A percentile compares a stretch with the other conserved stretches of the same genome.
Conservation (phyloP, 2,113 vertebrate genomes). For the Datnioides undecimradiatus region DNA sequence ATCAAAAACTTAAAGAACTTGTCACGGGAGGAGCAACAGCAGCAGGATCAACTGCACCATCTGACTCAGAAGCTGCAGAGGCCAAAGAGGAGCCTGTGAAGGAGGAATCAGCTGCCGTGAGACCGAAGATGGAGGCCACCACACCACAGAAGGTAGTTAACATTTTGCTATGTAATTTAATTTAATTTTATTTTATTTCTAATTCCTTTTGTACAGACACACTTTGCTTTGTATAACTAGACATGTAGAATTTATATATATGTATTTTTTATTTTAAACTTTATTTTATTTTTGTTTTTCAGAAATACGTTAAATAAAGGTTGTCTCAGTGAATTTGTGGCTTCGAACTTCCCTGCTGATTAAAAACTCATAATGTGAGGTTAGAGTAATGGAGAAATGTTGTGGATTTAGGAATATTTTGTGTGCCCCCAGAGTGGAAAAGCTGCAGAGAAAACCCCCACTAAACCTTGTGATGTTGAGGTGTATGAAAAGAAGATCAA, state of each 20-base stretch:
- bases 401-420: conserved; percentile 55
- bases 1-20: conserved; percentile 92
- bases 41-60: conserved; percentile 46
- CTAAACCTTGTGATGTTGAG: conserved; percentile 82
- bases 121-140: conserved; percentile 81
- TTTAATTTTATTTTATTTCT: too few relatives aligned
- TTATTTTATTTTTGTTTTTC: neutral
- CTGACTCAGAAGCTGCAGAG: conserved; percentile 75
- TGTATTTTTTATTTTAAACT: neutral
- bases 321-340: neutral
- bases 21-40: conserved; percentile 80
- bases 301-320: neutral
- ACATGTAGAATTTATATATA: neutral
- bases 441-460: conserved; percentile 81
- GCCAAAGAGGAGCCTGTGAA: conserved; percentile 79
- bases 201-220: neutral
- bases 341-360: neutral
- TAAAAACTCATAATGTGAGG: neutral
- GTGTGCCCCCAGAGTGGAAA: conserved; percentile 79
- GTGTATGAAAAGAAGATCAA: conserved; percentile 94
- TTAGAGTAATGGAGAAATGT: conserved; percentile 22
- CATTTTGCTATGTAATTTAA: too few relatives aligned
- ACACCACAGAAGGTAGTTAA: conserved; percentile 88
- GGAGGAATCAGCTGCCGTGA: conserved; percentile 71
- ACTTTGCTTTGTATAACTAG: neutral